phyloP scores from a whole-genome alignment of 2,797 vertebrate species.

The Myiothlypis coronata region DNA sequence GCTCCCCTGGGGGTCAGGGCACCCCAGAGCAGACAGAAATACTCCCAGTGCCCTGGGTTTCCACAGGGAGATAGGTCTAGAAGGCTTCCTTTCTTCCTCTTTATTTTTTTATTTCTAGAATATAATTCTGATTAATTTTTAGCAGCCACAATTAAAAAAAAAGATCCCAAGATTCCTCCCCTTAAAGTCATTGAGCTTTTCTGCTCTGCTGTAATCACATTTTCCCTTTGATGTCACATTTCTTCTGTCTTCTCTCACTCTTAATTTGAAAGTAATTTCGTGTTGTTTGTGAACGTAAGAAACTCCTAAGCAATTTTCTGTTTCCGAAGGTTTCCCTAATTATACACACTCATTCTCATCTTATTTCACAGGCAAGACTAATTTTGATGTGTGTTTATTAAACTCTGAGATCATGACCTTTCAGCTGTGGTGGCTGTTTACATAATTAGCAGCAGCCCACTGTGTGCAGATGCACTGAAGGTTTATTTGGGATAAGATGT shows the following conservation, averaged over 20 bases:
- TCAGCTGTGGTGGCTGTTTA: neutral
- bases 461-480: neutral
- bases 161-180: neutral
- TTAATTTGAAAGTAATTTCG: neutral
- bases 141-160: neutral
- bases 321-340: neutral
- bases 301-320: neutral
- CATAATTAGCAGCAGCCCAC: neutral
- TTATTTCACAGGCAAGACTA: neutral
- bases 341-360: rapidly evolving
- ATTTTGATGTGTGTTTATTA: neutral
- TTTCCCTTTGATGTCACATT: neutral
- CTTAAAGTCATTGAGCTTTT: neutral
- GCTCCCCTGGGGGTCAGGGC: neutral
- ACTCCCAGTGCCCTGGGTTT: neutral
- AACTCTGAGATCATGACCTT: neutral
- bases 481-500: neutral
- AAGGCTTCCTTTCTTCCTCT: neutral
- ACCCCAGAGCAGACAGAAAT: neutral
- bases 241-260: neutral
- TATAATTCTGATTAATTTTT: neutral
- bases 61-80: neutral
- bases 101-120: neutral
- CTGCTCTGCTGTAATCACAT: neutral
- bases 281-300: neutral